A percentile compares a stretch with the other conserved stretches of the same genome.
Evolutionary conservation across 2,888 invertebrate genomes (phyloP).

Genomic region (Osmoderma eremita): DNA sequence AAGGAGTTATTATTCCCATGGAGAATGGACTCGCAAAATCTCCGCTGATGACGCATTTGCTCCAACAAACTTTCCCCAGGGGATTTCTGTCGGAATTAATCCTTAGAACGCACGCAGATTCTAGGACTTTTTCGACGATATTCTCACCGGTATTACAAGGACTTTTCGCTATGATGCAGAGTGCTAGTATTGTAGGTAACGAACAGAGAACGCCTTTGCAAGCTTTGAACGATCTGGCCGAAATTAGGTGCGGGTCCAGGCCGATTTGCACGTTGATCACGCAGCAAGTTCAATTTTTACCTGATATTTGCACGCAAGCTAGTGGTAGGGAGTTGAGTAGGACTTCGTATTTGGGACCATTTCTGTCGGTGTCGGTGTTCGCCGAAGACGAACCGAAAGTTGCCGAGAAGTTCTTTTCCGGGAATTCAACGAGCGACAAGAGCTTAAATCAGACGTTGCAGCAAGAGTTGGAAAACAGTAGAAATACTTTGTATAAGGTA

Average conservation of each 20-base stretch:
- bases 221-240: constrained; percentile 79
- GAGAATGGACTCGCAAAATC: constrained; percentile 21
- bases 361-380: constrained; percentile 90
- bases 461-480: constrained; percentile 81
- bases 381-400: constrained; percentile 92
- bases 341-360: constrained; percentile 89
- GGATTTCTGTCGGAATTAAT: constrained; percentile 75
- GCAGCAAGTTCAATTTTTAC: constrained; percentile 77
- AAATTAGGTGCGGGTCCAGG: constrained; percentile 78
- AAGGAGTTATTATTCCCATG: constrained; percentile 60
- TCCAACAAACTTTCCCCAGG: constrained; percentile 67
- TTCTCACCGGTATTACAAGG: constrained; percentile 76
- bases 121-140: constrained; percentile 68
- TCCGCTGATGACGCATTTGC: constrained; percentile 37
- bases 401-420: constrained; percentile 77
- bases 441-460: constrained; percentile 77
- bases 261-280: constrained; percentile 79
- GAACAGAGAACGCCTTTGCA: constrained; percentile 73
- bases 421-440: constrained; percentile 69
- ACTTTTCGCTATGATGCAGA: constrained; percentile 74
- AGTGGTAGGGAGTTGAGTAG: constrained; percentile 87
- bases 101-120: constrained; percentile 66
- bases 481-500: constrained; percentile 81
- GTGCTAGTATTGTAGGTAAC: constrained; percentile 76
- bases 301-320: constrained; percentile 77